A percentile compares a stretch with the other conserved stretches of the same genome.
Conservation (phyloP, 2,113 vertebrate genomes). For the Gorilla gorilla region DNA sequence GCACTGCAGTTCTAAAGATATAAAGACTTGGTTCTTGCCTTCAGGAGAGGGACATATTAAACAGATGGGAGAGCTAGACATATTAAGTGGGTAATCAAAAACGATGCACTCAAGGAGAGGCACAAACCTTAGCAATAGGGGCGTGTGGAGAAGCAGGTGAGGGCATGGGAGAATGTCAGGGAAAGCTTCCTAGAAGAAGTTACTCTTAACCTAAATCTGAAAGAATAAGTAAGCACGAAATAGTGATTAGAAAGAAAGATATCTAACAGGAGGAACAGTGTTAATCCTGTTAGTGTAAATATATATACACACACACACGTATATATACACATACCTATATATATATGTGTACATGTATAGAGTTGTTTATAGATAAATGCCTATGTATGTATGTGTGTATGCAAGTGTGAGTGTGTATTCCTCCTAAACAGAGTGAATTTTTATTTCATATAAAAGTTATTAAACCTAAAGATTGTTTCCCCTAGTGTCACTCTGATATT, state of each 20-base stretch:
- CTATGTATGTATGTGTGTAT: not conserved
- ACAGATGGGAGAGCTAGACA: not conserved
- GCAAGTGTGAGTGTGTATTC: not conserved
- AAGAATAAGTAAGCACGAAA: not conserved
- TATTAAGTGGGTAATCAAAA: slow-evolving; percentile 10
- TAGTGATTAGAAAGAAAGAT: not conserved
- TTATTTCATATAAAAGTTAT: slow-evolving; percentile 10
- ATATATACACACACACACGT: not conserved
- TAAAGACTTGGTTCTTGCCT: not conserved
- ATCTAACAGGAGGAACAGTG: not conserved
- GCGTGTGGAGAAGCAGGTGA: not conserved
- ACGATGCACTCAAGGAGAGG: not conserved
- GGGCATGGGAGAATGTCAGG: not conserved
- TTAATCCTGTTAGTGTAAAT: not conserved
- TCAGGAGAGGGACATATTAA: not conserved
- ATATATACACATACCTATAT: too few relatives aligned
- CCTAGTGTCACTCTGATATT: not conserved
- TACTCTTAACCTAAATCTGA: not conserved
- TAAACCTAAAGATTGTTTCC: not conserved
- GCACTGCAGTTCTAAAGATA: not conserved
- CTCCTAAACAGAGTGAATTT: not conserved
- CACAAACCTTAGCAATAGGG: not conserved
- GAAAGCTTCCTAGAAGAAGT: slow-evolving; percentile 5
- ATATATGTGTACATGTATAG: too few relatives aligned
- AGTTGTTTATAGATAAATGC: not conserved